Percentiles rank a stretch among this genome's conserved stretches.
phyloP scores from a whole-genome alignment of 1,140 invertebrate genomes.

The Drosophila tristis region DNA sequence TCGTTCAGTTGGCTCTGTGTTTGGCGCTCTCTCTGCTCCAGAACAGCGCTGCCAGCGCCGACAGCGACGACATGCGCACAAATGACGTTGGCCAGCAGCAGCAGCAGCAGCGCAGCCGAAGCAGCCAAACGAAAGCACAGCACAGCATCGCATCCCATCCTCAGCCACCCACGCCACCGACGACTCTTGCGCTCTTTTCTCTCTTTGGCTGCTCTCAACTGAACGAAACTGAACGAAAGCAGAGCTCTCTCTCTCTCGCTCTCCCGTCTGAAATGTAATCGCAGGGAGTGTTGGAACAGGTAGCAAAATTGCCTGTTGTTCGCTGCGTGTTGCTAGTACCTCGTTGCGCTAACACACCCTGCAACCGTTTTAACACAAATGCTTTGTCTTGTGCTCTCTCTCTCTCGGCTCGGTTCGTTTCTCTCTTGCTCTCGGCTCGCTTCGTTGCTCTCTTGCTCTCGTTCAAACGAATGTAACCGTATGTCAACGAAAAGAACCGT shows the following conservation, averaged over 20 bases:
- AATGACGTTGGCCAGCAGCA: constrained; percentile 30
- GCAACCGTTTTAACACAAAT: too few species aligned
- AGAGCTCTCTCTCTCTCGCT: background rate
- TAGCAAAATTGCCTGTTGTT: too few species aligned
- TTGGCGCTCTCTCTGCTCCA: constrained; percentile 12
- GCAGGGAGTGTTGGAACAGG: too few species aligned
- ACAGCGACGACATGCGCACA: constrained; percentile 56
- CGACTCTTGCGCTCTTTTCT: constrained; percentile 61
- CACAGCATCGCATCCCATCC: constrained; percentile 27
- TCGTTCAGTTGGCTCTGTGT: constrained; percentile 41
- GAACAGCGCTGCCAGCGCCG: constrained; percentile 49
- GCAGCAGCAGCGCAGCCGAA: constrained; percentile 33
- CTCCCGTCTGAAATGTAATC: too few species aligned
- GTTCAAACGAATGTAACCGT: too few species aligned
- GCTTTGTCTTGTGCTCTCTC: too few species aligned
- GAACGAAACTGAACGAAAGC: constrained; percentile 26
- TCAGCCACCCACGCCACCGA: constrained; percentile 29
- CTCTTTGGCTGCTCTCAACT: constrained; percentile 5
- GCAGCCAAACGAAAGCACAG: constrained; percentile 18
- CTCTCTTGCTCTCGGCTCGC: too few species aligned
- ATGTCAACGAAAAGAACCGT: too few species aligned
- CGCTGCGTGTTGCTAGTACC: too few species aligned
- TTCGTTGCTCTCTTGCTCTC: too few species aligned
- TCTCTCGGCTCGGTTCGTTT: too few species aligned
- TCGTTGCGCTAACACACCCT: too few species aligned